Evolutionary conservation across 1,140 invertebrate species (phyloP), one percentile per base, ranked within the genome.

Genomic region (Dryas iulia): DNA sequence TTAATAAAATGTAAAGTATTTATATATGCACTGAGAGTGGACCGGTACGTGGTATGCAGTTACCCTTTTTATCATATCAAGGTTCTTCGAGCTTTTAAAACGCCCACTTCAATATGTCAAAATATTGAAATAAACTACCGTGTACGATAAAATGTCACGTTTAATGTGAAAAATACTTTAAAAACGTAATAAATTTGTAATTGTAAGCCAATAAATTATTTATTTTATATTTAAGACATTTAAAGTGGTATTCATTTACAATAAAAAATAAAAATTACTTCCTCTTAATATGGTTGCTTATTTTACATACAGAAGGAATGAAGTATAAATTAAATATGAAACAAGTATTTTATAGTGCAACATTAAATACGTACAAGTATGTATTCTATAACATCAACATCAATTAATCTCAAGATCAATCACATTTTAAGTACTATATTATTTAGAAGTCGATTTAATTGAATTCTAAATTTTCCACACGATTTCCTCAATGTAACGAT

Each of bases 51-150:
- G 59, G 59, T 62, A 62, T 62, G 59, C 59, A 30, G 59, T 62
- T 60, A 60, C 35, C 59, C 59, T 62, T 62, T 59, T 62, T 62
- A 62, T 28, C 26, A 62, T 62, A 52, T 62, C 59, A 62, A 62
- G 59, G 59, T 52, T 62, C 26, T 62, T 62, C 39, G 25, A 52
- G 24, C 59, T 53, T 60, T 60, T 25, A 60, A 25, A 62, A 21
- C 59, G 59, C 35, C 59, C 39, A 62, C 59, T 56, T 0, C 6
- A 21, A 2, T 53, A 62, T 52, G 59, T 62, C 59, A 18, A 14
- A 62, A 62, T 28, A 52, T 62, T 62, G 12, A n/a, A 52, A 26
- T 10, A 21, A 53, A 62, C 25, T 21, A 62, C 14, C 1, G 14
- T 7, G 14, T 18, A 47, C 14, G 21, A 18, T 47, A 18, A 47